Base-by-base conservation (phyloP, 2,113 vertebrate species). In the Hemiprocne comata region DNA sequence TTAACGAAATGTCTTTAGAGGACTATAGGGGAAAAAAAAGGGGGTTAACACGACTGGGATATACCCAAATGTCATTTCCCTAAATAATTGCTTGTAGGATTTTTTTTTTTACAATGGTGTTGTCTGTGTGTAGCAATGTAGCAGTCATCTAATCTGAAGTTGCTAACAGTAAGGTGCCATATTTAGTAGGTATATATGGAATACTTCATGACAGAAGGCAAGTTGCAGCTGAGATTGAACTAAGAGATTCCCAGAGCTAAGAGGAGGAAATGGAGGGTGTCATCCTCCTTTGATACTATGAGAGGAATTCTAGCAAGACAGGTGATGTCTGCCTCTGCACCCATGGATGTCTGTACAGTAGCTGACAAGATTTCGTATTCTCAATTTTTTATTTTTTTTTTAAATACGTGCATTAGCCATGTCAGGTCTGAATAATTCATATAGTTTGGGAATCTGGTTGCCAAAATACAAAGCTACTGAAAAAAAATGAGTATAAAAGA, bases 101-200 rank as follows among this genome's bases (percentile, higher is more conserved):
- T 76, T 34, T 7, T 46, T 46, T 46, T 51, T 25, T 13, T 23
- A 6, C n/a, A 66, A 33, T 3, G 0, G 0, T 51, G 6, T 2
- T n/a, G 4, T 31, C 11, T 65, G 6, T 34, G 12, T 71, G 8
- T 20, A 38, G 28, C 3, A 24, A 36, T n/a, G 57, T 2, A 65
- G 40, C 58, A 87, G 66, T 26, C 40, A 51, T 44, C 42, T 85
- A 53, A 80, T 34, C 29, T 40, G 53, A 83, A 84, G 54, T 7
- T 78, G 9, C 23, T 78, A 17, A 42, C 24, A 50, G 31, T 48
- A 60, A 89, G 18, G n/a, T 80, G 28, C 18, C 29, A 31, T 42
- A 46, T 25, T 66, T 66, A 15, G 16, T 10, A 66, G 17, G 13
- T 55, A 10, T 55, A 16, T 23, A 42, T 29, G 26, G 36, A 69